Base-by-base conservation (phyloP, 2,888 invertebrate genomes). In the Morpho achilles region DNA sequence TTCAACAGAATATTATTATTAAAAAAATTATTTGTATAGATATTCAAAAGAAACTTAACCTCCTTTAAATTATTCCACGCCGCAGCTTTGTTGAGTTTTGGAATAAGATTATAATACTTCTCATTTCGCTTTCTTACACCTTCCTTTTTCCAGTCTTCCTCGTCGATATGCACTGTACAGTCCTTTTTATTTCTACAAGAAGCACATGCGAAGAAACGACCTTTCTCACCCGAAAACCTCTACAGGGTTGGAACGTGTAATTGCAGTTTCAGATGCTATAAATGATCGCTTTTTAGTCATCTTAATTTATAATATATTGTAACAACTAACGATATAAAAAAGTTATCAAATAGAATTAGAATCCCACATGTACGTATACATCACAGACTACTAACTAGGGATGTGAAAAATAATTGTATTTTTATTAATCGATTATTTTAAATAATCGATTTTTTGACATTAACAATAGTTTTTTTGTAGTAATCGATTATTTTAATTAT, bases 121-220 rank as follows among this genome's bases (percentile, higher is more conserved):
- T 84, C 85, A 66, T 89, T 90, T 1, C 83, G 79, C 72, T 85
- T 80, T 60, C 75, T 89, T 5, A 91, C 75, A 53, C 79, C 81
- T 71, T 92, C 90, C 49, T 88, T 80, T 54, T 89, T 75, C 92
- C 93, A 93, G 55, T 87, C 84, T 49, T 88, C 79, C 68, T 92
- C 90, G 1, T 88, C 79, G 41, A 94, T 90, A 69, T 93, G 94
- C 75, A 96, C 95, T 3, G 91, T 86, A 73, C 98, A 98, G 8
- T 94, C 91, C 73, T 95, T 95, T 63, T 94, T 92, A 73, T 96
- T 94, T 58, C 98, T 92, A 77, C 95, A 96, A 0, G 96, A 95
- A 0, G 98, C 94, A 80, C 98, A 98, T 0, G 95, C 94, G 80
- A 92, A 98, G 82, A 94, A 97, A 66, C 91, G 87, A 45, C 91